Evolutionary conservation across 2,113 vertebrate genomes (phyloP).

Genomic region (Cottus gobio): DNA sequence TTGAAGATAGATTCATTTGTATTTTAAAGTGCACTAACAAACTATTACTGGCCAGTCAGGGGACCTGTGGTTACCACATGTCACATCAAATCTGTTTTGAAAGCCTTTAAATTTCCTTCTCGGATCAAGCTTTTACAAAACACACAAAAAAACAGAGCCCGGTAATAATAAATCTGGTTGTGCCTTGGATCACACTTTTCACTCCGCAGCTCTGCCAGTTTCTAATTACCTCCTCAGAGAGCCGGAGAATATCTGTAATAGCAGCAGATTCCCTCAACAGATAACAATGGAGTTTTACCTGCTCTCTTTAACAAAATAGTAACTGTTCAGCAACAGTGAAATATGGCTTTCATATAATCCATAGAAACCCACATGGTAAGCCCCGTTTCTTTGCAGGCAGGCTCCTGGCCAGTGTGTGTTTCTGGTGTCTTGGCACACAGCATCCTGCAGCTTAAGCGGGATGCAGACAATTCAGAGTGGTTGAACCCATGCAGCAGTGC

Average conservation of each 20-base stretch:
- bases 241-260: not conserved
- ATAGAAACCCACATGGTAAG: not conserved
- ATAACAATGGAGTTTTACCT: conserved; percentile 43
- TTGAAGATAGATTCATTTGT: conserved; percentile 4
- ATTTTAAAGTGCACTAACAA: conserved; percentile 21
- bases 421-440: conserved; percentile 14
- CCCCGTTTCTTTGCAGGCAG: not conserved
- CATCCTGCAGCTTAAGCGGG: conserved; percentile 9
- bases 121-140: conserved; percentile 33
- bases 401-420: not conserved
- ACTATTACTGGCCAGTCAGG: conserved; percentile 13
- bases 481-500: not conserved
- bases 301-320: conserved; percentile 32
- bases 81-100: conserved; percentile 42
- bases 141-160: conserved; percentile 17
- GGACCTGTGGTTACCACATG: conserved; percentile 28
- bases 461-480: conserved; percentile 26
- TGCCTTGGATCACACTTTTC: conserved; percentile 53
- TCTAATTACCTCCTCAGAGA: conserved; percentile 64
- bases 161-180: conserved; percentile 50
- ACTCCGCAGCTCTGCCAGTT: conserved; percentile 57
- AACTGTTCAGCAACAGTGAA: not conserved
- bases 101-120: conserved; percentile 33
- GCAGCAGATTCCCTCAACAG: conserved; percentile 45
- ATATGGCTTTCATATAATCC: conserved; percentile 16